A percentile compares a stretch with the other conserved stretches of the same genome.
Evolutionary conservation across 1,140 invertebrate species (phyloP).

Genomic region (Potamilus streckersoni): DNA sequence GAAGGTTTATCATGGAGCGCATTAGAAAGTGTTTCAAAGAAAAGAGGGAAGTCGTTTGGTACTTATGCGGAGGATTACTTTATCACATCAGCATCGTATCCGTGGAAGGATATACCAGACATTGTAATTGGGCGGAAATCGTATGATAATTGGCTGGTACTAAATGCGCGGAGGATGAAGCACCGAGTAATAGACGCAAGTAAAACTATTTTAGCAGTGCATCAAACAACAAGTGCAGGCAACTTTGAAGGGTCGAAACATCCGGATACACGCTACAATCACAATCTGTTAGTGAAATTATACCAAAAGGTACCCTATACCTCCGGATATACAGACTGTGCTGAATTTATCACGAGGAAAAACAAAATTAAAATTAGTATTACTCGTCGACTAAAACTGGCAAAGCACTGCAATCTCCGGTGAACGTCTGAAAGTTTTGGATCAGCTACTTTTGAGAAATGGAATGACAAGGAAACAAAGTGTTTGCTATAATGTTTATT

Average conservation of each 20-base stretch:
- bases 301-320: constrained; percentile 38
- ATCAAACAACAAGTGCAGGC: constrained; percentile 50
- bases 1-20: constrained; percentile 32
- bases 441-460: too few species aligned
- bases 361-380: too few species aligned
- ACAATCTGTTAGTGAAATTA: constrained; percentile 10
- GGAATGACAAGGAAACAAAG: too few species aligned
- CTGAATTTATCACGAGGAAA: too few species aligned
- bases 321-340: constrained; percentile 12
- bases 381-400: too few species aligned
- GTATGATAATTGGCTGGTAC: constrained; percentile 53
- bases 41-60: constrained; percentile 35
- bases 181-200: constrained; percentile 42
- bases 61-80: constrained; percentile 51
- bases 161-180: constrained; percentile 30
- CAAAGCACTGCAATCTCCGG: too few species aligned
- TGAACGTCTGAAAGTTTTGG: too few species aligned
- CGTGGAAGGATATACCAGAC: constrained; percentile 46
- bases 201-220: constrained; percentile 42
- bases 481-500: too few species aligned
- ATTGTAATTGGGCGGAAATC: constrained; percentile 47
- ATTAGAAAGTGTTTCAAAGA: constrained; percentile 23
- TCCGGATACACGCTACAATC: constrained; percentile 37
- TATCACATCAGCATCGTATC: constrained; percentile 39
- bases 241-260: constrained; percentile 42